Percentiles rank a stretch among this genome's conserved stretches.
phyloP scores from a whole-genome alignment of 1,140 invertebrate species.

The Formica exsecta region DNA sequence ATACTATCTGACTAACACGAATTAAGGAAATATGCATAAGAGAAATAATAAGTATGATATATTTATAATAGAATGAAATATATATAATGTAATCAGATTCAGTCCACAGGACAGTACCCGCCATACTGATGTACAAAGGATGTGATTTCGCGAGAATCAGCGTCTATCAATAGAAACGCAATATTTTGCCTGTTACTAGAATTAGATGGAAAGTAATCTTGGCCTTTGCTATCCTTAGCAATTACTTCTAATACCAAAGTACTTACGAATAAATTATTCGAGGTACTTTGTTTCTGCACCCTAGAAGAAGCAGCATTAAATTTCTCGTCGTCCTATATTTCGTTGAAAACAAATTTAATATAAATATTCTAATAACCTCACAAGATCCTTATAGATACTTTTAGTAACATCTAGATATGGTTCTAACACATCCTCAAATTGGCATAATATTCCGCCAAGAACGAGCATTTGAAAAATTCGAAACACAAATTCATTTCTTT shows the following conservation, averaged over 20 bases:
- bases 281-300: slow-evolving; percentile 79
- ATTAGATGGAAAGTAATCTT: slow-evolving; percentile 81
- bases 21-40: neutral
- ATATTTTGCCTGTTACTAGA: slow-evolving; percentile 84
- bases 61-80: neutral
- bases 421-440: slow-evolving; percentile 88
- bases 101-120: slow-evolving; percentile 41
- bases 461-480: slow-evolving; percentile 88
- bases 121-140: slow-evolving; percentile 82
- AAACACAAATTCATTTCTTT: slow-evolving; percentile 88
- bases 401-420: slow-evolving; percentile 88
- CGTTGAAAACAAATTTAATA: slow-evolving; percentile 10
- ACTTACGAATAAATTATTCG: slow-evolving; percentile 79
- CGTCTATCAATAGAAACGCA: slow-evolving; percentile 85
- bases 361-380: slow-evolving; percentile 84
- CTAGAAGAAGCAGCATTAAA: slow-evolving; percentile 74
- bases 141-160: slow-evolving; percentile 76
- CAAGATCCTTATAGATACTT: slow-evolving; percentile 88
- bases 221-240: slow-evolving; percentile 78
- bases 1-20: neutral
- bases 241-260: slow-evolving; percentile 84
- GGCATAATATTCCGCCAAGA: slow-evolving; percentile 88
- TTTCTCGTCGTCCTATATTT: slow-evolving; percentile 13
- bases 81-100: neutral
- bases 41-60: neutral